Conservation (phyloP, 2,113 vertebrate genomes). For the Serinus canaria region DNA sequence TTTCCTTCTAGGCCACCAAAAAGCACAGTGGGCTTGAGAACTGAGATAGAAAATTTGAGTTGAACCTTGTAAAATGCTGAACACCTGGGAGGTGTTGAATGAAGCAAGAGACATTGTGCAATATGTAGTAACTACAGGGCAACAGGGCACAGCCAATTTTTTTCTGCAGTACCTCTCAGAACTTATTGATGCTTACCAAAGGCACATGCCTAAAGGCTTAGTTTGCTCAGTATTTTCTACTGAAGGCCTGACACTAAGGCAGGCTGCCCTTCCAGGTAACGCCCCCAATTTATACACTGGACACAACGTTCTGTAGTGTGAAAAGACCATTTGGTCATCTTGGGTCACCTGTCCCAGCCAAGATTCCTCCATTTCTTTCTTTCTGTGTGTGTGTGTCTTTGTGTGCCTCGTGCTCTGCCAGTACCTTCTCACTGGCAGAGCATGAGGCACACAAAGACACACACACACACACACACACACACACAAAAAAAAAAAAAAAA, state of each 20-base stretch:
- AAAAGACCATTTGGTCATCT: not conserved
- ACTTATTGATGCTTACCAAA: not conserved
- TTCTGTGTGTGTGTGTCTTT: too few relatives aligned
- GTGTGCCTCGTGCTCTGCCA: too few relatives aligned
- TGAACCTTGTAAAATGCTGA: not conserved
- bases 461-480: too few relatives aligned
- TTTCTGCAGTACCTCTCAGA: not conserved
- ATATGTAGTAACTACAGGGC: accelerated
- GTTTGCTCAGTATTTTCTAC: not conserved
- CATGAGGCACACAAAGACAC: too few relatives aligned
- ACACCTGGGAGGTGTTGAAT: not conserved
- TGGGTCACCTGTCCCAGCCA: not conserved
- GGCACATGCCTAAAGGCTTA: not conserved
- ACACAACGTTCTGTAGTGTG: accelerated
- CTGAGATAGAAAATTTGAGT: not conserved
- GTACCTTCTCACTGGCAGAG: too few relatives aligned
- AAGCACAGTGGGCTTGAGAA: not conserved
- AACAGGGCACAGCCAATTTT: accelerated
- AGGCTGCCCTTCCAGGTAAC: not conserved
- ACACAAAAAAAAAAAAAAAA: too few relatives aligned
- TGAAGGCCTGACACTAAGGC: not conserved
- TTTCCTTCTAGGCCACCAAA: not conserved
- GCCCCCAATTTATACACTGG: not conserved
- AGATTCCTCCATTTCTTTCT: not conserved
- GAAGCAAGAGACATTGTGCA: not conserved